These are phyloP conservation scores for Rhabdomys pumilio DNA, from an alignment of 2,797 vertebrate genomes.

Conservation along the genomic window DNA sequence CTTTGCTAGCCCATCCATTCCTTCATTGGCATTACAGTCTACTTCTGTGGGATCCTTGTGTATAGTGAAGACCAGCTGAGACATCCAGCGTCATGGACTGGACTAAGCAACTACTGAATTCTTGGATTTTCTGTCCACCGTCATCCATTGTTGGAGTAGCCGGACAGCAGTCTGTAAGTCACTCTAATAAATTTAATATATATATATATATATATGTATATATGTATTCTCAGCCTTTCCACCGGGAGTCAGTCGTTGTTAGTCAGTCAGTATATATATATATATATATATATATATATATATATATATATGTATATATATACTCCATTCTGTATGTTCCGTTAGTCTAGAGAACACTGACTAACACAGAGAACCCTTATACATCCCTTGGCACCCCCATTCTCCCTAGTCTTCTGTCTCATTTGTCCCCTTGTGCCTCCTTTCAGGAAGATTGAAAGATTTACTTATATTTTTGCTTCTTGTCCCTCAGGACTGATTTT, in stretches of 20 bases:
- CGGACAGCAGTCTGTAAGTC: neutral
- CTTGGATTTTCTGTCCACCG: neutral
- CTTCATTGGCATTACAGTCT: neutral
- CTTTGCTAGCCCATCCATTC: neutral
- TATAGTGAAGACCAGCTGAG: neutral
- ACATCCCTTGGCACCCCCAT: neutral
- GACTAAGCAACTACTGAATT: neutral
- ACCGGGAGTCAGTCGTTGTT: too few relatives aligned
- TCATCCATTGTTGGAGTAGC: too few relatives aligned
- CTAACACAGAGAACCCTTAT: neutral
- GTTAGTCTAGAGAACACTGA: neutral
- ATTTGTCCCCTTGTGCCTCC: neutral
- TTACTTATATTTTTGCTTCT: constrained; percentile 28
- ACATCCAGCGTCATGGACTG: too few relatives aligned
- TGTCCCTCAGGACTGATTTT: constrained; percentile 13
- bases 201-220: neutral
- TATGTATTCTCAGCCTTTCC: too few relatives aligned
- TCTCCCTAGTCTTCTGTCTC: neutral
- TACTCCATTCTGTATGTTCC: neutral
- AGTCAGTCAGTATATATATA: too few relatives aligned
- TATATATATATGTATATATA: too few relatives aligned
- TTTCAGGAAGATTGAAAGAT: neutral
- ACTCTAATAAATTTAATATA: neutral
- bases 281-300: too few relatives aligned
- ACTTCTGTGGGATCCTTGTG: neutral